Evolutionary conservation across 2,888 invertebrate species (phyloP).

Genomic region (Altica lythri): DNA sequence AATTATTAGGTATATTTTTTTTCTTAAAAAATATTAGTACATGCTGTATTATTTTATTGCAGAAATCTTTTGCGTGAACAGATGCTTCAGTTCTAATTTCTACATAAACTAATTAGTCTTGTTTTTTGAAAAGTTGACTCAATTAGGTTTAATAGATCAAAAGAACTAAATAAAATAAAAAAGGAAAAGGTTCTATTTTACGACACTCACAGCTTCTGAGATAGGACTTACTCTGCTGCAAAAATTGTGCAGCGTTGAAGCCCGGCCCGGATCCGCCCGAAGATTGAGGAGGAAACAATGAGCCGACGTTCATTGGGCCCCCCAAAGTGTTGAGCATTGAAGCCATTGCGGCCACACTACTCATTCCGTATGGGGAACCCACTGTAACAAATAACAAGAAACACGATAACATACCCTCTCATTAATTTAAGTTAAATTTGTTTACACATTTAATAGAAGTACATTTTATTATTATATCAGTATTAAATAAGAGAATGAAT

Average conservation of each 20-base stretch:
- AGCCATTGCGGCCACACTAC: slow-evolving; percentile 58
- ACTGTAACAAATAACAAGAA: slow-evolving; percentile 40
- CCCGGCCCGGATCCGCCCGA: slow-evolving; percentile 52
- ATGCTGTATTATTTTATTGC: too few relatives aligned
- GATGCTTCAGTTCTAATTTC: too few relatives aligned
- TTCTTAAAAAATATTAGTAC: too few relatives aligned
- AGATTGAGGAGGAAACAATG: slow-evolving; percentile 45
- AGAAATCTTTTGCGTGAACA: too few relatives aligned
- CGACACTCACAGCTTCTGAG: slow-evolving; percentile 39
- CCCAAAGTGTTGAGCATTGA: slow-evolving; percentile 59
- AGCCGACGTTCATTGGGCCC: slow-evolving; percentile 54
- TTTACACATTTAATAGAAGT: not conserved
- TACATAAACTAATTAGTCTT: too few relatives aligned
- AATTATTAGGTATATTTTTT: too few relatives aligned
- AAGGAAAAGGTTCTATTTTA: slow-evolving; percentile 15
- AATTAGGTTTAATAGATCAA: too few relatives aligned
- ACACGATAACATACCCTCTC: slow-evolving; percentile 25
- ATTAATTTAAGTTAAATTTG: too few relatives aligned
- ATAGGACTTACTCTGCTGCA: slow-evolving; percentile 80
- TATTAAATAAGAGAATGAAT: too few relatives aligned
- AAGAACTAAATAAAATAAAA: slow-evolving; percentile 15
- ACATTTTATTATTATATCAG: too few relatives aligned
- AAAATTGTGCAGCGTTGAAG: slow-evolving; percentile 77
- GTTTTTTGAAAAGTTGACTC: too few relatives aligned
- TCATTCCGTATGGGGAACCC: slow-evolving; percentile 54